These are phyloP conservation scores for Theristicus caerulescens DNA, from an alignment of 2,113 vertebrate genomes.

Conservation along the genomic window DNA sequence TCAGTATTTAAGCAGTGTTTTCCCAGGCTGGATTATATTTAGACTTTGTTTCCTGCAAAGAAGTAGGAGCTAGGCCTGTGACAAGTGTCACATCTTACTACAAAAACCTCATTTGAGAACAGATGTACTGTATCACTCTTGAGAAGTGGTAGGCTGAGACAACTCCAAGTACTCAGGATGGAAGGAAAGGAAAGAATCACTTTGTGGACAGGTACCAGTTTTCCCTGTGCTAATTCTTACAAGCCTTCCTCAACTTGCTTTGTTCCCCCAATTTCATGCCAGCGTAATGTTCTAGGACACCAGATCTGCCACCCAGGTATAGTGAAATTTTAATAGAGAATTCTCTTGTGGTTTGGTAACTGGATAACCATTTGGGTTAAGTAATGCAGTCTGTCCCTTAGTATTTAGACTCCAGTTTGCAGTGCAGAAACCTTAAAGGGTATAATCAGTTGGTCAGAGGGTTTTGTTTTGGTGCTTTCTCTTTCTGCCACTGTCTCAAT, in stretches of 20 bases:
- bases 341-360: neutral
- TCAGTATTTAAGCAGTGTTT: neutral
- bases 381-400: neutral
- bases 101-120: neutral
- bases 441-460: neutral
- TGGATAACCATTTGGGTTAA: neutral
- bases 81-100: neutral
- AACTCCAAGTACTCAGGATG: neutral
- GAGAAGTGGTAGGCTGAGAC: neutral
- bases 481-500: neutral
- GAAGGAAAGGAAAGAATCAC: neutral
- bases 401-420: neutral
- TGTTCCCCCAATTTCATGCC: neutral
- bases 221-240: neutral
- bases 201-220: neutral
- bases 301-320: neutral
- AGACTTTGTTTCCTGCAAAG: neutral
- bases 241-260: neutral
- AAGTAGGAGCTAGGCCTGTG: neutral
- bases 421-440: neutral
- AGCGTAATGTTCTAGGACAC: neutral
- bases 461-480: neutral
- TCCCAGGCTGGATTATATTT: neutral
- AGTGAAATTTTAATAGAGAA: neutral
- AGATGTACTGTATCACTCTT: neutral